Evolutionary conservation across 37 sponge, comb jelly and placozoan species (phyloP), one percentile per base, ranked within the genome.

Genomic region (Agelas oroides): DNA sequence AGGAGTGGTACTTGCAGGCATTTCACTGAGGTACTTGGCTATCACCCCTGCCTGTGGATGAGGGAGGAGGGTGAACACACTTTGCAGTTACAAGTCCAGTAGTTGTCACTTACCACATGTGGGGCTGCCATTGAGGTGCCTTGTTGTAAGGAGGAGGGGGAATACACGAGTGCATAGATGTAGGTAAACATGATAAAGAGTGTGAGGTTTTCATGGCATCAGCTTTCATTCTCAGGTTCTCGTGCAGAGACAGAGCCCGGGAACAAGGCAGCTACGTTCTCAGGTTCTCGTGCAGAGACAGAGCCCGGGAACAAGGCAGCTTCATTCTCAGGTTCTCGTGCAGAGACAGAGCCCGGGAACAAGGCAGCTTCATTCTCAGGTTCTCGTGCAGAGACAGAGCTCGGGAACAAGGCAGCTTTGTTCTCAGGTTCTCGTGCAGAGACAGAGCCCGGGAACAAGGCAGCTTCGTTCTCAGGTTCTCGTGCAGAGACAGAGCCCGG

Each of bases 51-150:
- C 68, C 46, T 46, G 46, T 46, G 46, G 46, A 8, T 3, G 6
- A 46, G 3, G 46, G 8, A 12, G 46, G 46, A 46, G n/a, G n/a
- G 46, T 46, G 46, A 46, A 46, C 46, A 46, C 46, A 46, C 8
- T n/a, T n/a, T n/a, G n/a, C n/a, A n/a, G n/a, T n/a, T n/a, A n/a
- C n/a, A n/a, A n/a, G n/a, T n/a, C n/a, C n/a, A n/a, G n/a, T n/a
- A n/a, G n/a, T n/a, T n/a, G n/a, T 46, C 46, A 61, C 62, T 61
- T 61, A 61, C 86, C 53, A 86, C 73, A 46, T 86, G 87, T 59
- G 87, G 80, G 20, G 87, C 57, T 35, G 87, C 79, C 87, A 86
- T 86, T 25, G 87, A 86, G 6, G 87, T 86, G 25, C 84, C 84
- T 71, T n/a, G n/a, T n/a, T n/a, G n/a, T n/a, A n/a, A n/a, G n/a